Base-by-base conservation (phyloP, 2,888 invertebrate species). In the Empis livida region DNA sequence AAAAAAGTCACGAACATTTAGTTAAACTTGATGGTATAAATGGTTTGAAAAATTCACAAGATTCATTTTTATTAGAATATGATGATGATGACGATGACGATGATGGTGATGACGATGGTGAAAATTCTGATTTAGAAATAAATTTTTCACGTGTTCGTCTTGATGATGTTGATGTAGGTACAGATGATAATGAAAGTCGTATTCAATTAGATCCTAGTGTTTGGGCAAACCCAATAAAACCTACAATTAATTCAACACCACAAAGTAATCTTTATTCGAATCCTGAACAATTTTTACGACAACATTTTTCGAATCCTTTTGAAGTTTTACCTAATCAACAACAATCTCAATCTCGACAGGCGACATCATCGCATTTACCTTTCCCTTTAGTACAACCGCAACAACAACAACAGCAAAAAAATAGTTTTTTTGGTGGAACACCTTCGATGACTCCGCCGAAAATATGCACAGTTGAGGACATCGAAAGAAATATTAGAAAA, bases 1-100 rank as follows among this genome's bases (percentile, higher is more conserved):
- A 84, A 60, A 74, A 79, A 56, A 79, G 78, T 54, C 84, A 84
- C 64, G 82, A 83, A 61, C 78, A 80, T 60, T 71, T 80, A 55
- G 79, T 82, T 8, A 75, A 75, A 56, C 70, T 77, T 47, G 72
- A 75, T n/a, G 76, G 76, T 55, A 27, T 68, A 46, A 68, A 49
- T 50, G 49, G 50, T 15, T 16, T 47, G 17, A 46, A 44, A 39
- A 43, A 48, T 39, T 35, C 43, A n/a, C 30, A 47, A 46, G 20
- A 20, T 20, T 13, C 27, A 23, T 14, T 41, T 13, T 23, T 23
- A 9, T 15, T 62, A 14, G 35, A 35, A 62, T 20, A 58, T 65
- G 50, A 59, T 58, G 13, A n/a, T n/a, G n/a, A n/a, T n/a, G n/a
- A n/a, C n/a, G 63, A 60, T 49, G 60, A 58, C 62, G 54, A 58